These are phyloP conservation scores for Linepithema humile DNA, from an alignment of 1,140 invertebrate species.

Conservation along the genomic window DNA sequence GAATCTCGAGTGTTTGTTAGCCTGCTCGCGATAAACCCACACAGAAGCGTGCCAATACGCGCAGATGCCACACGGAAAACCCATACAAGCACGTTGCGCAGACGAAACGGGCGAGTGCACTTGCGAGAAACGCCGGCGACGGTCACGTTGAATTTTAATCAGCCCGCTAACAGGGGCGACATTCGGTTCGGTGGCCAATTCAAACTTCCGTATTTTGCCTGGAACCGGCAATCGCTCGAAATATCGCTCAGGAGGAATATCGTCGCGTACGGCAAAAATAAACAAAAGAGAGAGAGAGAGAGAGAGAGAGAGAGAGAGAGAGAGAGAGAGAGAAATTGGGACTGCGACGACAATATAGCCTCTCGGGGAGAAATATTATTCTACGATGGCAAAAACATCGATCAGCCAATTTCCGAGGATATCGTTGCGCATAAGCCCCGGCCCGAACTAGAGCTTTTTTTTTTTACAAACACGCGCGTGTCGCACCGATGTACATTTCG, in stretches of 20 bases:
- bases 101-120: slow-evolving; percentile 1
- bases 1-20: neutral
- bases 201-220: slow-evolving; percentile 5
- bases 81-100: neutral
- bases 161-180: slow-evolving; percentile 6
- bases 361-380: slow-evolving; percentile 25
- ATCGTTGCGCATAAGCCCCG: slow-evolving; percentile 20
- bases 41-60: neutral
- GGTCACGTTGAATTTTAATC: slow-evolving; percentile 51
- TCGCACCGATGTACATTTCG: neutral
- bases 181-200: slow-evolving; percentile 16
- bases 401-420: slow-evolving; percentile 40
- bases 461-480: neutral
- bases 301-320: neutral
- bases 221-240: neutral
- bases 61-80: neutral
- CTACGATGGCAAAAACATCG: slow-evolving; percentile 28
- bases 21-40: neutral
- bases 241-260: neutral
- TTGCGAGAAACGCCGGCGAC: neutral
- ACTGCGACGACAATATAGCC: slow-evolving; percentile 1
- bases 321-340: neutral
- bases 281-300: neutral
- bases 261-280: neutral
- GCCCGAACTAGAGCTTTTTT: neutral